Evolutionary conservation across 2,113 vertebrate genomes (phyloP).

Genomic region (Puffinus mauretanicus): DNA sequence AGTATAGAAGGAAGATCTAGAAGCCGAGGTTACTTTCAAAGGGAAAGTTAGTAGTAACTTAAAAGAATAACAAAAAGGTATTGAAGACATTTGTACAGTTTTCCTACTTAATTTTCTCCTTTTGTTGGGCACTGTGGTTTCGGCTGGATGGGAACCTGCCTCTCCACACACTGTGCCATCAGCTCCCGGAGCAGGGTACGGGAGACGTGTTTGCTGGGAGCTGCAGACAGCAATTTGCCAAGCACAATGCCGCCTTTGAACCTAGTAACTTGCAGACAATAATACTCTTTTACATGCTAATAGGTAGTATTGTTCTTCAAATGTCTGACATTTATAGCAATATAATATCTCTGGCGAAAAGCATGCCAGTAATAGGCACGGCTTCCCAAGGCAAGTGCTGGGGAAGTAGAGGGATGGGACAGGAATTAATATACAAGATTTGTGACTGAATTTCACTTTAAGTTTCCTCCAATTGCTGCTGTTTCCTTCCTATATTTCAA

Average conservation of each 20-base stretch:
- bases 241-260: slow-evolving; percentile 2
- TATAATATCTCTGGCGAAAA: neutral
- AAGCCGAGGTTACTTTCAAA: neutral
- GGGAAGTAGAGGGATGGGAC: neutral
- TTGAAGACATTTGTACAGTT: neutral
- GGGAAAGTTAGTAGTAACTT: neutral
- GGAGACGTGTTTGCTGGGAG: neutral
- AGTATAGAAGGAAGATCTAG: neutral
- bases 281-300: slow-evolving; percentile 39
- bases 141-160: neutral
- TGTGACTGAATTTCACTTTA: neutral
- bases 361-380: neutral
- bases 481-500: slow-evolving; percentile 32
- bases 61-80: neutral
- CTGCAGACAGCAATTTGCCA: slow-evolving; percentile 21
- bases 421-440: slow-evolving; percentile 14
- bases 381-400: neutral
- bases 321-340: slow-evolving; percentile 41
- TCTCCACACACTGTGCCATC: neutral
- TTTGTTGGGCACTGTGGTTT: neutral
- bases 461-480: neutral
- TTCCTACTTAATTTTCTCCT: neutral
- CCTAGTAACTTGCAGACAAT: slow-evolving; percentile 20
- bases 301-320: slow-evolving; percentile 43
- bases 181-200: neutral